Evolutionary conservation across 2,888 invertebrate species (phyloP), one percentile per base, ranked within the genome.

Genomic region (Dolichopus griseipennis): DNA sequence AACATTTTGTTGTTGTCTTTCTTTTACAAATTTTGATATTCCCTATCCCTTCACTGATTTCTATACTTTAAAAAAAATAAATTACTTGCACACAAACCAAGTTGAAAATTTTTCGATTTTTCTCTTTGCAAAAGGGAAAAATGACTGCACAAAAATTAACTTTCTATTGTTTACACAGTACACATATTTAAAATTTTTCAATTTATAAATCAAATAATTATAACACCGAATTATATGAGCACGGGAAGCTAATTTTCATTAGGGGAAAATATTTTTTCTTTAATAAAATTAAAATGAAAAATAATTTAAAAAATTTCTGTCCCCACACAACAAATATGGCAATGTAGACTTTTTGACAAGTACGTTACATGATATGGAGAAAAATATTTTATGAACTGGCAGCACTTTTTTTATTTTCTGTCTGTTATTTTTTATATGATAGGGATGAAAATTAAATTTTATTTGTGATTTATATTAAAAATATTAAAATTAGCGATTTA

Each of bases 271-370:
- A 52, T 52, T 52, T 52, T 52, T 52, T 52, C 52, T 52, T n/a
- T 52, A 52, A 52, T 52, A 52, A 52, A 52, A 52, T 52, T 52
- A 52, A 41, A 52, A 52, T 52, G 52, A 52, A 52, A 52, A 52
- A 52, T 52, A 52, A 52, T 52, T 9, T 52, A 52, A 52, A 52
- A 52, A 52, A 52, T 41, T 52, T 52, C 52, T 5, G 52, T 52
- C 52, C 52, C 52, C 52, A 52, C 52, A 52, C 52, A 52, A 52
- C 52, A 52, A 52, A 52, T 52, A 18, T 52, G 52, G 52, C 52
- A 18, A 52, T 52, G 52, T 52, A 52, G 52, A 52, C 52, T 52
- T 52, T 52, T 52, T 52, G 52, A 52, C 52, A 52, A 15, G 9
- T 41, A 52, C 18, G 15, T 52, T 52, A n/a, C 18, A 18, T 18